Evolutionary conservation across 2,888 invertebrate species (phyloP), one percentile per base, ranked within the genome.

Genomic region (Capitulum mitella): DNA sequence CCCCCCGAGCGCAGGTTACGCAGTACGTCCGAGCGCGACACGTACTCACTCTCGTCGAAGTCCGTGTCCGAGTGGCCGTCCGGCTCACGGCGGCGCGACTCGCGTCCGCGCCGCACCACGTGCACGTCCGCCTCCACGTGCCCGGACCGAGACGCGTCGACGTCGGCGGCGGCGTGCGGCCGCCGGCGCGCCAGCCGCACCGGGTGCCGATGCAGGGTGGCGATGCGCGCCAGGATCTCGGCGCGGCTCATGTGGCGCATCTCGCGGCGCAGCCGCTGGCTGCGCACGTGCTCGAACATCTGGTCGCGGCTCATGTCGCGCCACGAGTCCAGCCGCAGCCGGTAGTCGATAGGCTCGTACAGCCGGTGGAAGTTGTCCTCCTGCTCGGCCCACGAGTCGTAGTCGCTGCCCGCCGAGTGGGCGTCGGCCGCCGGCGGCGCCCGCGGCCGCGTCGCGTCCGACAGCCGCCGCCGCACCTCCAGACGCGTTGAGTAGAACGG

Each of bases 311-410:
- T 79, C 82, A 82, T 82, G 48, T 79, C 78, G 22, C 81, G 77
- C 81, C 82, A 82, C 19, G 80, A 78, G 26, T 81, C 81, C 81
- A 81, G 80, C 37, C 77, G 78, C 22, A 82, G 78, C 34, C 77
- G 54, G 58, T 79, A 81, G 10, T 82, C 82, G 51, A 83, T 82
- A 58, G 83, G 84, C 48, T 83, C 83, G 64, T 84, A 83, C 16
- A 82, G 83, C 82, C 83, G 82, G 19, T 83, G 80, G 79, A 82
- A 82, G 77, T 82, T 82, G 79, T 82, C 81, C 78, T 82, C 83
- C 61, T 82, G 78, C 43, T 82, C 83, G 29, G 81, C 77, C 83
- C 83, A 82, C 26, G 82, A 82, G 76, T 83, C 82, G 61, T 79
- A 80, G 43, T 80, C 82, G 37, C 58, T 64, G 77, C 78, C 61